A percentile compares a stretch with the other conserved stretches of the same genome.
phyloP scores from a whole-genome alignment of 2,888 invertebrate genomes.

The Diplazon laetatorius region DNA sequence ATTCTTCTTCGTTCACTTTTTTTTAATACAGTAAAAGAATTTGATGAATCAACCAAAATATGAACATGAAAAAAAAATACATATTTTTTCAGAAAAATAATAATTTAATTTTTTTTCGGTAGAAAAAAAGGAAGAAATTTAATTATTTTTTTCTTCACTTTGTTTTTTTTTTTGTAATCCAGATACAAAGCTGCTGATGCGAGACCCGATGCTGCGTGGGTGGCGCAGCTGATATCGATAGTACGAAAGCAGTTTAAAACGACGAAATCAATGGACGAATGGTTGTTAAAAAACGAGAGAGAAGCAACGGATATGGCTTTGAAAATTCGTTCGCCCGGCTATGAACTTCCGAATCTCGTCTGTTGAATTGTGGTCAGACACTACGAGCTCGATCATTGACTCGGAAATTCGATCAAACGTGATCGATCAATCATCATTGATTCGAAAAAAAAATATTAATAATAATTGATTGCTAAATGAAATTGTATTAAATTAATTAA shows the following conservation, averaged over 20 bases:
- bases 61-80: too few relatives aligned
- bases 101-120: neutral
- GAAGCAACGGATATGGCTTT: conserved; percentile 61
- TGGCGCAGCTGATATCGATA: conserved; percentile 72
- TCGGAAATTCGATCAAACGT: too few relatives aligned
- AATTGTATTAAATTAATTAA: too few relatives aligned
- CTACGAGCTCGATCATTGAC: too few relatives aligned
- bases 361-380: neutral
- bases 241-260: conserved; percentile 69
- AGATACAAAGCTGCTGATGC: conserved; percentile 68
- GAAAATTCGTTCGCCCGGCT: conserved; percentile 2
- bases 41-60: too few relatives aligned
- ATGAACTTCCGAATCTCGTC: conserved; percentile 19
- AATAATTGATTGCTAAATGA: too few relatives aligned
- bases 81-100: too few relatives aligned
- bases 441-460: too few relatives aligned
- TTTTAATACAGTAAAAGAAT: too few relatives aligned
- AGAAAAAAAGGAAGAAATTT: too few relatives aligned
- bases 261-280: conserved; percentile 74
- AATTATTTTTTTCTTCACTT: neutral
- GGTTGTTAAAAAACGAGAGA: conserved; percentile 74
- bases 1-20: too few relatives aligned
- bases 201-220: conserved; percentile 72
- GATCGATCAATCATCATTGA: too few relatives aligned
- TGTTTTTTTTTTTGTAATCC: conserved; percentile 16